phyloP scores from a whole-genome alignment of 1,140 invertebrate genomes.

The Trichonephila clavata region DNA sequence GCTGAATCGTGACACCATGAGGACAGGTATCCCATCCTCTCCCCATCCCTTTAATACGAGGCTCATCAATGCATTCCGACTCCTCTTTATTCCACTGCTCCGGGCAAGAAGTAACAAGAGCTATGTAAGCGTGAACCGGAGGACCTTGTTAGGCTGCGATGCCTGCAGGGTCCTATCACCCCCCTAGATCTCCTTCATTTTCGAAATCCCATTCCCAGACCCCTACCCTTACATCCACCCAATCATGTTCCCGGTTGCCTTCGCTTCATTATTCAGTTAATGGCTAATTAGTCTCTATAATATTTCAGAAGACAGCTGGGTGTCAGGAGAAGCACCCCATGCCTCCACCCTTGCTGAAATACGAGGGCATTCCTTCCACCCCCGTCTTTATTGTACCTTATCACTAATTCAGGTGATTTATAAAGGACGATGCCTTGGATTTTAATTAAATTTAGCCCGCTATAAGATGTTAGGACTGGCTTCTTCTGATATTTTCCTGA shows the following conservation, averaged over 20 bases:
- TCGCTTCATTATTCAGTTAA: conserved; percentile 75
- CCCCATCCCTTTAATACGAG: not conserved
- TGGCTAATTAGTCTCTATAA: conserved; percentile 77
- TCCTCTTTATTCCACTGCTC: conserved; percentile 4
- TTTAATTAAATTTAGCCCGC: conserved; percentile 72
- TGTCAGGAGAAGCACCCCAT: conserved; percentile 42
- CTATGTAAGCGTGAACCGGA: conserved; percentile 28
- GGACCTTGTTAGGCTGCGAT: conserved; percentile 55
- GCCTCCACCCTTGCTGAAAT: conserved; percentile 29
- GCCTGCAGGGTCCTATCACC: not conserved
- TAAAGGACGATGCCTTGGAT: conserved; percentile 67
- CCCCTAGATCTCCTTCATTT: conserved; percentile 53
- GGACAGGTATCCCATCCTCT: conserved; percentile 1
- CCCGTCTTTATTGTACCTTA: conserved; percentile 65
- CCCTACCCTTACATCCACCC: not conserved
- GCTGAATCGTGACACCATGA: not conserved
- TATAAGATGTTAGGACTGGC: conserved; percentile 49
- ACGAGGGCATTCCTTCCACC: conserved; percentile 31
- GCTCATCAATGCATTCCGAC: conserved; percentile 65
- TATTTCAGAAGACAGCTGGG: conserved; percentile 76
- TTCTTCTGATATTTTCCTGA: conserved; percentile 33
- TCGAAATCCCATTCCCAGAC: conserved; percentile 59
- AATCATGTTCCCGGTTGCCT: conserved; percentile 68
- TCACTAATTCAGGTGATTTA: conserved; percentile 77
- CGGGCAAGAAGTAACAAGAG: conserved; percentile 71